Evolutionary conservation across 2,888 invertebrate genomes (phyloP).

Genomic region (Drosophila tanythrix): DNA sequence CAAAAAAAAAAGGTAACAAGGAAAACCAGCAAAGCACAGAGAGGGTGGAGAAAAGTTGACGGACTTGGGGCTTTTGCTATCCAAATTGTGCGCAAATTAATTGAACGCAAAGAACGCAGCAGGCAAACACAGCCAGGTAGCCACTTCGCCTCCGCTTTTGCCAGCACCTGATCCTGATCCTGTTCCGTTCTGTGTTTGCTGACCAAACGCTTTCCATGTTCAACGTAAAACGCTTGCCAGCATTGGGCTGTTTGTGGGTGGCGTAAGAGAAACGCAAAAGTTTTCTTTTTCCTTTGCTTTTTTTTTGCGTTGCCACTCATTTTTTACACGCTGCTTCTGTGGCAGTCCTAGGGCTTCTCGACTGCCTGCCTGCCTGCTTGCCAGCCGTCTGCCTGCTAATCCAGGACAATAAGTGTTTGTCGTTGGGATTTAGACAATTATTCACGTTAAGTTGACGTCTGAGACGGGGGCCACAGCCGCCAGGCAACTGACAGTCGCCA

Average conservation of each 20-base stretch:
- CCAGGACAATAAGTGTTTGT: conserved; percentile 80
- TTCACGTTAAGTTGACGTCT: conserved; percentile 81
- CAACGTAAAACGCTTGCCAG: conserved; percentile 74
- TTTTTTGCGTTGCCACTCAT: conserved; percentile 60
- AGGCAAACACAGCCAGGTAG: conserved; percentile 60
- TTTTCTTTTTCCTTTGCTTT: conserved; percentile 28
- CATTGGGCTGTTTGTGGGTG: conserved; percentile 26
- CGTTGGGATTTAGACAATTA: conserved; percentile 80
- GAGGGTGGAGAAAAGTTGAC: conserved; percentile 54
- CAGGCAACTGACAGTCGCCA: conserved; percentile 49
- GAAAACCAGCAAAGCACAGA: conserved; percentile 25
- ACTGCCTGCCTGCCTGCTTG: conserved; percentile 37
- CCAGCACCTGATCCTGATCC: conserved; percentile 6
- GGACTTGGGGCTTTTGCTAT: conserved; percentile 57
- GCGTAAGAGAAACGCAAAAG: conserved; percentile 44
- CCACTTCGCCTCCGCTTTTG: background rate
- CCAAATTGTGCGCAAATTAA: conserved; percentile 80
- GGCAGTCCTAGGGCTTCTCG: conserved; percentile 63
- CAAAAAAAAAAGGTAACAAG: conserved; percentile 6
- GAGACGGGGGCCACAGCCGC: conserved; percentile 64
- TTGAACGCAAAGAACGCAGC: conserved; percentile 80
- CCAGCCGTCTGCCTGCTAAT: conserved; percentile 64
- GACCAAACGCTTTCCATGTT: conserved; percentile 74
- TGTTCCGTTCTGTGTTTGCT: conserved; percentile 31
- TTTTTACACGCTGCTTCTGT: conserved; percentile 62